Percentiles rank a stretch among this genome's conserved stretches.
Conservation (phyloP, 2,888 invertebrate species). For the Stegophylla sp. region DNA sequence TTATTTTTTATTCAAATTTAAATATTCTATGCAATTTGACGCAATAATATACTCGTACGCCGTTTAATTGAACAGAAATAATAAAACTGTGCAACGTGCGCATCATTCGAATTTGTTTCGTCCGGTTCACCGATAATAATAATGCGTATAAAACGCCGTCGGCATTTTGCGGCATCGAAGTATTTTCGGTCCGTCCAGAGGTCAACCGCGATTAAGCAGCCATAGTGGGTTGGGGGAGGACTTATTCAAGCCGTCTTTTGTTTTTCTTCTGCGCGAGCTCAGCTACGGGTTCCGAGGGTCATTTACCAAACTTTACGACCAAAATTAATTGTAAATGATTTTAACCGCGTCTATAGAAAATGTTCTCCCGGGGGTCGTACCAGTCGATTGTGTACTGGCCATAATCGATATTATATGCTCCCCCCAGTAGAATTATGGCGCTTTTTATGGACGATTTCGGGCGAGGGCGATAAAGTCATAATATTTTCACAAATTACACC, state of each 20-base stretch:
- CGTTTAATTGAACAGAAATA: no score
- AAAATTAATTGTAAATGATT: conserved; percentile 4
- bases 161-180: neutral
- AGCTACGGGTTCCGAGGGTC: neutral
- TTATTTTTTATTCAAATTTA: no score
- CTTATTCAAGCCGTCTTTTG: neutral
- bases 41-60: no score
- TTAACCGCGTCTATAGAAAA: neutral
- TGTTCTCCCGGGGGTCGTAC: neutral
- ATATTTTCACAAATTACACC: neutral
- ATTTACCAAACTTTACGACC: neutral
- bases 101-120: neutral
- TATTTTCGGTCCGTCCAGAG: neutral
- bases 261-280: neutral
- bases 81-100: neutral
- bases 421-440: neutral
- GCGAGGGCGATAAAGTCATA: neutral
- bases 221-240: no score
- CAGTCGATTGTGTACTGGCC: neutral
- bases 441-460: neutral
- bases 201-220: neutral
- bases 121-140: neutral
- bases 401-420: conserved; percentile 4
- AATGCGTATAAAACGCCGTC: neutral
- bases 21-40: no score